A percentile compares a stretch with the other conserved stretches of the same genome.
These are phyloP conservation scores for Chinchilla lanigera DNA, from an alignment of 2,113 vertebrate genomes.

Conservation along the genomic window DNA sequence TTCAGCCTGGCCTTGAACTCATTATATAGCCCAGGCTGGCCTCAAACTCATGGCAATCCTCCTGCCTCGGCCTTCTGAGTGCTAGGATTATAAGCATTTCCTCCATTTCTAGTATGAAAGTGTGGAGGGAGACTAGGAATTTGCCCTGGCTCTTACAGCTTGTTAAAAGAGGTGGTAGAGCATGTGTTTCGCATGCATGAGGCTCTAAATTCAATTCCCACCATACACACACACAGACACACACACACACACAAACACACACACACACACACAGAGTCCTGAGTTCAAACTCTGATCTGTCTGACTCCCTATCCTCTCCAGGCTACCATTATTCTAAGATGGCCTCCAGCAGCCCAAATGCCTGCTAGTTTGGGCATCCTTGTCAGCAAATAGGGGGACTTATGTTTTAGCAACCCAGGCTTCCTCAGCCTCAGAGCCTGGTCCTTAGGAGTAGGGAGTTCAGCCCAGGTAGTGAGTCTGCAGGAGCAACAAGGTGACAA, in stretches of 20 bases:
- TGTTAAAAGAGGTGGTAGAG: not conserved
- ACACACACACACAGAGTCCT: not conserved
- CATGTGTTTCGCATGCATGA: not conserved
- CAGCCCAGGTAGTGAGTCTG: not conserved
- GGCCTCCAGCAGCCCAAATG: not conserved
- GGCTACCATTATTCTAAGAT: not conserved
- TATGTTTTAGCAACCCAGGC: not conserved
- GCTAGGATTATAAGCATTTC: not conserved
- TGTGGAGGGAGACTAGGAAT: rapidly evolving
- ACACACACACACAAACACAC: not conserved
- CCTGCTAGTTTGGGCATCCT: not conserved
- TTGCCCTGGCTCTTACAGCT: not conserved
- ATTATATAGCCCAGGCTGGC: not conserved
- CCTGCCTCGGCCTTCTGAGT: not conserved
- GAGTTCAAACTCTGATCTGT: not conserved
- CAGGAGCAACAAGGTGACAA: not conserved
- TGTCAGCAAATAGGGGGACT: not conserved
- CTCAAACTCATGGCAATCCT: not conserved
- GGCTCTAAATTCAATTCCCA: not conserved
- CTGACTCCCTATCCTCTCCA: not conserved
- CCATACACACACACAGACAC: not conserved
- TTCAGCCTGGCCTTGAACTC: not conserved
- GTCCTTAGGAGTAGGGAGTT: not conserved
- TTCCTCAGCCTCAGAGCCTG: not conserved
- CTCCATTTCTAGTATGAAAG: not conserved